These are phyloP conservation scores for Sorex araneus DNA, from an alignment of 2,113 vertebrate genomes.

Conservation along the genomic window DNA sequence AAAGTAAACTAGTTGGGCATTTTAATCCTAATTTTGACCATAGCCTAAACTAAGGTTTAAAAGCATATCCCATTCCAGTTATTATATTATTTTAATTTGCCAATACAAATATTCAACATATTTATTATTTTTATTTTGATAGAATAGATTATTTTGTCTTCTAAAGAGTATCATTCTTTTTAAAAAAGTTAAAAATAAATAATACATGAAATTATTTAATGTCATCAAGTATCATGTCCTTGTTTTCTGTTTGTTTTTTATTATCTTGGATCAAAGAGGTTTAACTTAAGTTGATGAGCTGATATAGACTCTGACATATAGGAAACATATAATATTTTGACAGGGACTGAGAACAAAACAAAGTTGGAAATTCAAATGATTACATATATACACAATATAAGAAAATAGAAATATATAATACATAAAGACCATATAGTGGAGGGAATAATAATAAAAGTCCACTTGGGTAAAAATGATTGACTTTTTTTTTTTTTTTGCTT, in stretches of 20 bases:
- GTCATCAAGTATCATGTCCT: not conserved
- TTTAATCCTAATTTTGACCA: not conserved
- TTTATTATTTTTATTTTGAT: conserved; percentile 20
- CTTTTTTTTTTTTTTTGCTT: too few species aligned
- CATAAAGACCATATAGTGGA: not conserved
- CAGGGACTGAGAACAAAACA: not conserved
- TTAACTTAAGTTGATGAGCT: conserved; percentile 2
- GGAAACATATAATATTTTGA: not conserved
- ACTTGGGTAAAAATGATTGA: not conserved
- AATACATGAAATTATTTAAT: not conserved
- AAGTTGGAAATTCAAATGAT: not conserved
- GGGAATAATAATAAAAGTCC: not conserved
- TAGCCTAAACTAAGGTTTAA: conserved; percentile 8
- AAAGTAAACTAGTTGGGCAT: not conserved
- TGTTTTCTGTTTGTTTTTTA: not conserved
- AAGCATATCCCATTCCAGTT: conserved; percentile 43
- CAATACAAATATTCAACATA: not conserved
- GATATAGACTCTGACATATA: not conserved
- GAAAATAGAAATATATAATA: conserved; percentile 21
- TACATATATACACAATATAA: not conserved
- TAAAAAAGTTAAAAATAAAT: too few species aligned
- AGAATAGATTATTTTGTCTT: not conserved
- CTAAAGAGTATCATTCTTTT: not conserved
- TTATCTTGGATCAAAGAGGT: not conserved
- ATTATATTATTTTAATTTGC: not conserved